Base-by-base conservation (phyloP, 2,113 vertebrate species). In the Phalacrocorax carbo region DNA sequence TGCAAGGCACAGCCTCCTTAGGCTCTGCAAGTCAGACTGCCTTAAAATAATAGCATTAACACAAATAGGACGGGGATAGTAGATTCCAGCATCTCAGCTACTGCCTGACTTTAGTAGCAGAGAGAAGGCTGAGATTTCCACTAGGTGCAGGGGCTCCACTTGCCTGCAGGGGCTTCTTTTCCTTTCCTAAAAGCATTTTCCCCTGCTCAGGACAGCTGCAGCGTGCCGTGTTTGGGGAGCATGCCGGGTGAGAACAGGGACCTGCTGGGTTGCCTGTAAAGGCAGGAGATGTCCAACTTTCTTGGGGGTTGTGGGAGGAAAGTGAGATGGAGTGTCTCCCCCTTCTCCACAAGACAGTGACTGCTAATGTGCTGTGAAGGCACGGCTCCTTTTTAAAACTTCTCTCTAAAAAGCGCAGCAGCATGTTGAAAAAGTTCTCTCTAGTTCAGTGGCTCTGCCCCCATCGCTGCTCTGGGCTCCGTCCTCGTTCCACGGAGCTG, bases 171-270 rank as follows among this genome's bases (percentile, higher is more conserved):
- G 15, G 23, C n/a, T 61, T 29, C 73, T 65, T 40, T 49, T 11
- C 76, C 32, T 51, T 44, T 40, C 36, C 34, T 15, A 26, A 26
- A 22, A 75, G 48, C 21, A 2, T 27, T 62, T 38, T 2, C 36
- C 20, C 16, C 1, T 1, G 34, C 48, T 68, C 11, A 9, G 73
- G 34, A 5, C 29, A 34, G 38, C 32, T 0, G 1, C 54, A 9
- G 64, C 0, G 0, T 42, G 48, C 46, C 3, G 3, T 5, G 32
- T 16, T 8, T 27, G 71, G 44, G 30, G 20, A 32, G 21, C 10
- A 1, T 17, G 13, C 19, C n/a, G 21, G 65, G 11, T 7, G 30
- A 9, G 42, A 11, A 7, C 2, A 1, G 27, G 51, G 40, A 25
- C n/a, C 58, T 23, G 34, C 32, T 7, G 38, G 1, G 36, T 7